phyloP scores from a whole-genome alignment of 2,113 vertebrate genomes.

The Edolisoma coerulescens region DNA sequence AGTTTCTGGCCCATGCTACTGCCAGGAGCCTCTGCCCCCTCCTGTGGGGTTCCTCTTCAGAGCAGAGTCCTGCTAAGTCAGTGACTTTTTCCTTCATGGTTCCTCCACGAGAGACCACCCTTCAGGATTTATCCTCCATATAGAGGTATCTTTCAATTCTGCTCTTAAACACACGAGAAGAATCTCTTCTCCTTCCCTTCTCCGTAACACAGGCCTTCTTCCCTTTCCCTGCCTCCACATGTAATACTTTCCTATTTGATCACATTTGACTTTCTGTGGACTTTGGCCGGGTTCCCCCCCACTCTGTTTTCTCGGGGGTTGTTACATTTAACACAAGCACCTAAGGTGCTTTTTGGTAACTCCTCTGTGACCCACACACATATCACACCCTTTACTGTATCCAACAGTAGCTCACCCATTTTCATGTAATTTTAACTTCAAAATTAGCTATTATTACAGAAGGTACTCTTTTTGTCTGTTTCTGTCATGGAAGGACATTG shows the following conservation, averaged over 20 bases:
- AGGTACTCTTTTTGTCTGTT: background rate
- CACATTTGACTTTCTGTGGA: background rate
- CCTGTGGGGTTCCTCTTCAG: background rate
- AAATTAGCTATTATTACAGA: background rate
- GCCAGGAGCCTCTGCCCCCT: background rate
- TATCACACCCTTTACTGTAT: background rate
- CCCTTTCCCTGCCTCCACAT: background rate
- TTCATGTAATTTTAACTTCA: background rate
- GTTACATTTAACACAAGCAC: background rate
- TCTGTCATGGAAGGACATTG: background rate
- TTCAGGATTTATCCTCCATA: background rate
- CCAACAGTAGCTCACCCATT: background rate
- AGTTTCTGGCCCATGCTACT: background rate
- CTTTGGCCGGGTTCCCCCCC: background rate
- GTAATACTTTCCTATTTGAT: background rate
- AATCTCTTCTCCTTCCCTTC: background rate
- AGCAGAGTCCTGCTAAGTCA: background rate
- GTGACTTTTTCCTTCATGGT: background rate
- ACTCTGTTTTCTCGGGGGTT: background rate
- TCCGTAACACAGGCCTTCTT: background rate
- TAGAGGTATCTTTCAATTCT: background rate
- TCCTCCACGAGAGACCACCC: background rate
- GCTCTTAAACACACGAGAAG: rapidly evolving
- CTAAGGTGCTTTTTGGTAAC: background rate
- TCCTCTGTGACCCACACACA: background rate